These are phyloP conservation scores for Lordiphosa clarofinis DNA, from an alignment of 1,140 invertebrate species.

Conservation along the genomic window DNA sequence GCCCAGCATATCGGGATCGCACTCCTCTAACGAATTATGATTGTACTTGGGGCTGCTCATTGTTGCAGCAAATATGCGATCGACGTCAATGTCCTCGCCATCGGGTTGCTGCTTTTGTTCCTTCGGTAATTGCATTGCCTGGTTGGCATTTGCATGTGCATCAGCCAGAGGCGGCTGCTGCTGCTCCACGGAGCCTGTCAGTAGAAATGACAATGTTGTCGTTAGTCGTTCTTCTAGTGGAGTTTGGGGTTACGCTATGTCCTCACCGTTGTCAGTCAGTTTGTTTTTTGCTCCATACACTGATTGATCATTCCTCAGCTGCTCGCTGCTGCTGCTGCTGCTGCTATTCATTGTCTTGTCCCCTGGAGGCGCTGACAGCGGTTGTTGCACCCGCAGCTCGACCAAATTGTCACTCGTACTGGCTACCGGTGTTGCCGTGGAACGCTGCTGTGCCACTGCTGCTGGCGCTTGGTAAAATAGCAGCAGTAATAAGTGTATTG, in stretches of 20 bases:
- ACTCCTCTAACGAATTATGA: conserved; percentile 80
- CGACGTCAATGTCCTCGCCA: conserved; percentile 29
- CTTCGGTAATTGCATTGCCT: conserved; percentile 33
- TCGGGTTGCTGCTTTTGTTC: conserved; percentile 29
- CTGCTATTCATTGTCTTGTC: conserved; percentile 46
- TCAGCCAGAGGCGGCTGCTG: conserved; percentile 5
- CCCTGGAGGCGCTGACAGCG: conserved; percentile 26
- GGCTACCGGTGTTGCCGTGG: conserved; percentile 21
- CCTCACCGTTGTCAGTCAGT: conserved; percentile 44
- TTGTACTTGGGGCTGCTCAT: conserved; percentile 21
- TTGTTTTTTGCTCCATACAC: conserved; percentile 18
- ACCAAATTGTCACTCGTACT: conserved; percentile 40
- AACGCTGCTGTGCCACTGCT: conserved; percentile 20
- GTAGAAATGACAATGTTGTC: conserved; percentile 42
- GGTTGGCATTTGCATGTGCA: conserved; percentile 17
- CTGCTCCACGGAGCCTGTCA: conserved; percentile 22
- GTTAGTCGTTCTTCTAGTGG: conserved; percentile 22
- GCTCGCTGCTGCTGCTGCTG: conserved; percentile 11
- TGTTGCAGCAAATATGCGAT: conserved; percentile 22
- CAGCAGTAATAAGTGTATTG: conserved; percentile 18
- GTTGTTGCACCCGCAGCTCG: conserved; percentile 29
- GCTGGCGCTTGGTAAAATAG: conserved; percentile 15
- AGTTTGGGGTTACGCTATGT: conserved; percentile 14
- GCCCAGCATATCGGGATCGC: conserved; percentile 91
- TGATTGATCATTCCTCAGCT: conserved; percentile 46